phyloP scores from a whole-genome alignment of 2,888 invertebrate genomes.

The Hymenopus coronatus region DNA sequence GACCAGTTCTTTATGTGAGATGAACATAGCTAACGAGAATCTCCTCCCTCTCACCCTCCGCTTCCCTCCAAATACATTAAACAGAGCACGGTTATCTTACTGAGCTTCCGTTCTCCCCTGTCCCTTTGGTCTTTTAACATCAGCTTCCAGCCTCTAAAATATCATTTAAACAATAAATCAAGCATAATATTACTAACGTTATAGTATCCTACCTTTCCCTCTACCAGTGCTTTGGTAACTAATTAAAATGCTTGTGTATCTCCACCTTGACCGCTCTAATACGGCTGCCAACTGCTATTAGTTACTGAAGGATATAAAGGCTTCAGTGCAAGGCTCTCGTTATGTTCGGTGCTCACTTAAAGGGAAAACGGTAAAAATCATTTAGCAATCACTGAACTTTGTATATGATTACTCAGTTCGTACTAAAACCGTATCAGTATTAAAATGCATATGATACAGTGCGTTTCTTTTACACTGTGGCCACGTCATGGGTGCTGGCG shows the following conservation, averaged over 20 bases:
- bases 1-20: background rate
- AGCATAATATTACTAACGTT: background rate
- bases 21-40: background rate
- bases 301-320: background rate
- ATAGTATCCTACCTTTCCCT: background rate
- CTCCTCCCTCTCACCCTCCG: background rate
- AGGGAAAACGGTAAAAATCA: too few relatives aligned
- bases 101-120: background rate
- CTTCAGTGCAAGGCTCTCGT: background rate
- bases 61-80: background rate
- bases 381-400: too few relatives aligned
- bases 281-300: background rate
- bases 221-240: background rate
- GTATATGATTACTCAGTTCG: too few relatives aligned
- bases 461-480: too few relatives aligned
- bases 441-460: too few relatives aligned
- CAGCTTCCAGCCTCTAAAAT: background rate
- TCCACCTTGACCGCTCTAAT: background rate
- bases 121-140: background rate
- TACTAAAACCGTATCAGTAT: too few relatives aligned
- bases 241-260: background rate
- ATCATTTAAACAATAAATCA: slow-evolving; percentile 12
- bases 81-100: background rate
- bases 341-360: too few relatives aligned
- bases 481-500: too few relatives aligned